Evolutionary conservation across 2,888 invertebrate species (phyloP), one percentile per base, ranked within the genome.

Genomic region (Poecilobothrus nobilitatus): DNA sequence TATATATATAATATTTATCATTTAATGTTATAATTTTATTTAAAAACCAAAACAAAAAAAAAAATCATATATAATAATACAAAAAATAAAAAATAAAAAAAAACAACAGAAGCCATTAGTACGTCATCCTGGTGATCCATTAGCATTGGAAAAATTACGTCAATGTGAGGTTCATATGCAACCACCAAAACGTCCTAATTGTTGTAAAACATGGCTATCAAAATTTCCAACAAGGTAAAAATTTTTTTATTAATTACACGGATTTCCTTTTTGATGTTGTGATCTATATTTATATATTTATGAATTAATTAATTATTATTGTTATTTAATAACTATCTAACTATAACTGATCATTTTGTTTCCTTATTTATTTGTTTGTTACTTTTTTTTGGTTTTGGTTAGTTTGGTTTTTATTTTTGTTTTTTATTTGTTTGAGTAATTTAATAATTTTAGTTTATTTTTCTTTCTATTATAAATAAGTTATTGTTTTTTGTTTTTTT

Each of bases 91-190:
- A 64, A 2, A 27, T 12, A 63, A 27, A 27, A 63, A 63, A 63
- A 3, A 63, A 15, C 5, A 75, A 73, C 77, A 94, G 94, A 94
- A 94, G 86, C 94, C 94, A 77, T 85, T 94, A 84, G 91, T 94
- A 80, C 90, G 91, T 82, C 89, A 88, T 82, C 90, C 90, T 78
- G 91, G 88, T 78, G 90, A 89, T 82, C 86, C 90, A 77, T 84
- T 91, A 84, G 87, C 89, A 76, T 81, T 89, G 81, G 90, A 90
- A 80, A 93, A 94, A 86, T 88, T 91, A 82, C 89, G 91, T 76
- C 93, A 93, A 82, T 94, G 94, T 84, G 93, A 94, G 84, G 90
- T 95, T 76, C 95, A 94, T 85, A 91, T 94, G 89, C 90, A 88
- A 84, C 87, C 90, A 74, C 88, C 89, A 74, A 82, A 82, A 76